Base-by-base conservation (phyloP, 2,888 invertebrate genomes). In the Melipona bicolor region DNA sequence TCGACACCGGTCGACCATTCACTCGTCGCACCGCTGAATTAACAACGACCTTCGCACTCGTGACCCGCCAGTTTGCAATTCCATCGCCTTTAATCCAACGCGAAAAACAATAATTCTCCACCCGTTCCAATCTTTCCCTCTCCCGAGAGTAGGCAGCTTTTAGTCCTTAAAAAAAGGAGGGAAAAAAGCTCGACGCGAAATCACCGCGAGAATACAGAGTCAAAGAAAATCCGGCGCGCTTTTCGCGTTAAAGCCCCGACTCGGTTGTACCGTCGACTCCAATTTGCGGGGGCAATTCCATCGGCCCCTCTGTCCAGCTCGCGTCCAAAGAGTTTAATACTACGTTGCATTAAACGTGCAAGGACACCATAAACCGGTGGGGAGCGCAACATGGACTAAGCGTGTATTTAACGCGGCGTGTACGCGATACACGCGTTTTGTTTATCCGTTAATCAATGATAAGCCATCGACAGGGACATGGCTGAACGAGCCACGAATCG, bases 391-490 rank as follows among this genome's bases (percentile, higher is more conserved):
- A 11, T 5, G 5, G 2, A 62, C 52, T 4, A 32, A 32, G 32
- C 32, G 4, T 32, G 65, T 62, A 70, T 82, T 81, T 61, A 82
- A 76, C 76, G 82, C 62, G 65, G 59, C 67, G 50, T 36, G 36
- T 62, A 72, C 71, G 79, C 79, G 36, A 59, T 83, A 71, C 68
- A 72, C 61, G 43, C 43, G 78, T 81, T 86, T 85, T 75, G 76
- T 81, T 81, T 76, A 85, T 86, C 78, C 85, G 78, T 75, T 85
- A 81, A 85, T 85, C 81, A 86, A 73, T 70, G 85, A 86, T 85
- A 86, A 81, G 79, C 81, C 73, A 70, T 81, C 78, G 81, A 81
- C 70, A 78, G 27, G 61, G 71, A 75, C 71, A 65, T 64, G 76
- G 65, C 67, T 9, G 54, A 17, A 43, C 56, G 24, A 43, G 64